Evolutionary conservation across 2,888 invertebrate species (phyloP).

Genomic region (Trichacis sp.): DNA sequence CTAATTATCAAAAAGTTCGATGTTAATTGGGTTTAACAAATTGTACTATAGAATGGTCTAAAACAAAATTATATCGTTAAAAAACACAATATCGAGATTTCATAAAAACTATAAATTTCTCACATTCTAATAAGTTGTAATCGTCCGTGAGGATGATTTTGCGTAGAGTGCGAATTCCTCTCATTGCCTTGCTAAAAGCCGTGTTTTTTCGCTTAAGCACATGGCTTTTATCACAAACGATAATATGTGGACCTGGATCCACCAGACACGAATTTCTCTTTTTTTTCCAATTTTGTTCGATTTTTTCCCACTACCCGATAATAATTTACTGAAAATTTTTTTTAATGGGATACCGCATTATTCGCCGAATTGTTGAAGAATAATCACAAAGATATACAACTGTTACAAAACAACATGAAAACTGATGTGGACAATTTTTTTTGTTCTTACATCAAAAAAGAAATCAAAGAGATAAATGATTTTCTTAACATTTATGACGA

Average conservation of each 20-base stretch:
- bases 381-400: too few relatives aligned
- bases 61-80: too few relatives aligned
- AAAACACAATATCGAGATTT: too few relatives aligned
- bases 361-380: too few relatives aligned
- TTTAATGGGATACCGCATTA: too few relatives aligned
- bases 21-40: conserved; percentile 98
- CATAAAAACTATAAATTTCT: too few relatives aligned
- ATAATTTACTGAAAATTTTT: conserved; percentile 92
- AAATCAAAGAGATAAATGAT: too few relatives aligned
- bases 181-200: conserved; percentile 89
- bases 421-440: too few relatives aligned
- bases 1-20: too few relatives aligned
- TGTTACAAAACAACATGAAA: too few relatives aligned
- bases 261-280: conserved; percentile 80
- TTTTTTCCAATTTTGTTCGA: conserved; percentile 81
- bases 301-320: conserved; percentile 70
- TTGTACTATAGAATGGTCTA: conserved; percentile 98
- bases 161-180: conserved; percentile 83
- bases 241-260: conserved; percentile 92
- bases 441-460: too few relatives aligned
- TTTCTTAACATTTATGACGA: too few relatives aligned
- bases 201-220: conserved; percentile 95
- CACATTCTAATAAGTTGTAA: conserved; percentile 94
- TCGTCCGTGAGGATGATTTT: conserved; percentile 97
- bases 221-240: conserved; percentile 98